Percentiles rank a stretch among this genome's conserved stretches.
These are phyloP conservation scores for Trilocha varians DNA, from an alignment of 2,888 invertebrate genomes.

Conservation along the genomic window DNA sequence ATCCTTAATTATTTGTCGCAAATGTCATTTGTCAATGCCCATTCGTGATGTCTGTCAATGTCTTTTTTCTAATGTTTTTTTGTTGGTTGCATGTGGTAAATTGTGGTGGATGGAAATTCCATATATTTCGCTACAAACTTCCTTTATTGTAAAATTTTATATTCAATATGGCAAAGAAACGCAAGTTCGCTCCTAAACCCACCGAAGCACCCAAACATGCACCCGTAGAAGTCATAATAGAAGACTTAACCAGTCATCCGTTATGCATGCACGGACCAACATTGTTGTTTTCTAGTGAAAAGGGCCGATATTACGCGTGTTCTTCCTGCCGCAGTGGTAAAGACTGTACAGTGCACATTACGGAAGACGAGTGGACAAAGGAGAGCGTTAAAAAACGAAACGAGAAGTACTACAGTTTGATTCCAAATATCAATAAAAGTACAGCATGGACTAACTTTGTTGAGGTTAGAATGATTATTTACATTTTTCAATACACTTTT, in stretches of 20 bases:
- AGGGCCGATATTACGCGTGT: constrained; percentile 83
- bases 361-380: constrained; percentile 67
- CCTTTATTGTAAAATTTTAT: neutral
- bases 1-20: too few species aligned
- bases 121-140: too few species aligned
- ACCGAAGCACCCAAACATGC: constrained; percentile 22
- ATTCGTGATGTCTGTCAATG: too few species aligned
- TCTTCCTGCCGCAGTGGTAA: constrained; percentile 87
- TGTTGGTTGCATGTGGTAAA: too few species aligned
- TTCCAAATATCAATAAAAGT: constrained; percentile 66
- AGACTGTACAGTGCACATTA: constrained; percentile 80
- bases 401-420: constrained; percentile 55
- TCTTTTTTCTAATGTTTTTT: too few species aligned
- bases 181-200: constrained; percentile 32
- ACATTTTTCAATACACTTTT: too few species aligned
- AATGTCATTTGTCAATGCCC: too few species aligned
- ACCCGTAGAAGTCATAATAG: constrained; percentile 67
- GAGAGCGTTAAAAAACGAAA: constrained; percentile 59
- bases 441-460: constrained; percentile 65
- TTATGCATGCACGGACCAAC: constrained; percentile 85
- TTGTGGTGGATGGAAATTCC: too few species aligned
- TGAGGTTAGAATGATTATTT: constrained; percentile 49
- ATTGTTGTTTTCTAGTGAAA: constrained; percentile 76
- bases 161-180: constrained; percentile 47
- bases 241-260: constrained; percentile 77